Base-by-base conservation (phyloP, 2,797 vertebrate genomes). In the Ctenopoma kingsleyae region DNA sequence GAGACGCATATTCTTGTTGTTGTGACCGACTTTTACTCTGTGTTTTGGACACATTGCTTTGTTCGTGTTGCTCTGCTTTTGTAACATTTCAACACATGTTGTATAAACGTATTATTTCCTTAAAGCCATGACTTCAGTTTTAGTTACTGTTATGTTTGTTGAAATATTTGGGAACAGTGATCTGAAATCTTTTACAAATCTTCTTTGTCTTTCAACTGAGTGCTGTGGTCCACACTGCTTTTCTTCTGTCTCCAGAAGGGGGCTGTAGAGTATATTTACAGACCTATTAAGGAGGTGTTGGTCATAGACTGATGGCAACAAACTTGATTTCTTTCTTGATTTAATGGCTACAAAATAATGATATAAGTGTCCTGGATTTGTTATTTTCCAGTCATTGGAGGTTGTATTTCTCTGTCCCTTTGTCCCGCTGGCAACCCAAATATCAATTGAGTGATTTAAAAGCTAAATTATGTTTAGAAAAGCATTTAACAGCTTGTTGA, bases 191-290 rank as follows among this genome's bases (percentile, higher is more conserved):
- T 41, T 53, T 38, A 36, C n/a, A 65, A 17, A 22, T 11, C 10
- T 38, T 44, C 8, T 50, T 65, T 58, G 15, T 57, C 30, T 56
- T 53, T 64, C 12, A 63, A 5, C 5, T 7, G 1, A 16, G 1
- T 3, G 5, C n/a, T 47, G n/a, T 23, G 16, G 19, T 30, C 15
- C 13, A 67, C 62, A 17, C 22, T 56, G 61, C 63, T 57, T 78
- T 52, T 73, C 49, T 30, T 66, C 40, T 2, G 8, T 57, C 53
- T 60, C 83, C 90, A 88, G 69, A 47, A 74, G 87, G 80, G 67
- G 82, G 83, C 82, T 68, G 65, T 65, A 58, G 66, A 76, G 66
- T 20, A 30, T 6, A 50, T 72, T 52, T 59, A 46, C 43, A 30
- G 50, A 22, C 61, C 79, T 54, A 67, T 83, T 81, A 82, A 50